Evolutionary conservation across 2,797 vertebrate species (phyloP), one percentile per base, ranked within the genome.

Genomic region (Pseudopleuronectes americanus): DNA sequence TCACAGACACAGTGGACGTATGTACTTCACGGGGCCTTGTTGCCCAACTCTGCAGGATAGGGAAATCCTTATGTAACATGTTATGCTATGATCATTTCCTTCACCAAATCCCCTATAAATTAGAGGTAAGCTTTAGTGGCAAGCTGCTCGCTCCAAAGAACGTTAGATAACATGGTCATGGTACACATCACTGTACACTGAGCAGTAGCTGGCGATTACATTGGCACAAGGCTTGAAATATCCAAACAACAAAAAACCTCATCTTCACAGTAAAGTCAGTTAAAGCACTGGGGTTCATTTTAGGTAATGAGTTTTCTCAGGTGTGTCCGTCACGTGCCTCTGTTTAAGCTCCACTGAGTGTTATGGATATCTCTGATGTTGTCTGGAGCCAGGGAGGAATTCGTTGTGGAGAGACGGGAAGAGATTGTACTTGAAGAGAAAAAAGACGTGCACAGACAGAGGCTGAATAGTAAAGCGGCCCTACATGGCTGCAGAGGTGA

Each of bases 31-130:
- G 38, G 58, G 38, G 41, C 47, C 57, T 43, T 23, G 12, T 12
- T 45, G 43, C 48, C 51, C 47, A 54, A 49, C 57, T 62, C 61
- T 68, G 52, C 71, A 56, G 49, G 45, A 69, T 55, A 74, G 55
- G 65, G 67, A 64, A 68, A 73, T 64, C 74, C 33, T 89, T 89
- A 90, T 53, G 47, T 84, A 92, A 90, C 79, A 79, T 57, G 55
- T 76, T 74, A 70, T 77, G 72, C 79, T 80, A 69, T 84, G 63
- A 83, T 72, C 49, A 75, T 79, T 84, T 87, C 71, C 74, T 87
- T 80, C 58, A 60, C 71, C 71, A 91, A 91, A 91, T 90, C 84
- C 84, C 49, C 60, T 76, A 81, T 90, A 86, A 83, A 88, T 80
- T 75, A 80, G 84, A 89, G 59, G 65, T 86, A 86, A 90, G 86